Conservation (phyloP, 2,888 invertebrate species). For the Microctonus hyperodae region DNA sequence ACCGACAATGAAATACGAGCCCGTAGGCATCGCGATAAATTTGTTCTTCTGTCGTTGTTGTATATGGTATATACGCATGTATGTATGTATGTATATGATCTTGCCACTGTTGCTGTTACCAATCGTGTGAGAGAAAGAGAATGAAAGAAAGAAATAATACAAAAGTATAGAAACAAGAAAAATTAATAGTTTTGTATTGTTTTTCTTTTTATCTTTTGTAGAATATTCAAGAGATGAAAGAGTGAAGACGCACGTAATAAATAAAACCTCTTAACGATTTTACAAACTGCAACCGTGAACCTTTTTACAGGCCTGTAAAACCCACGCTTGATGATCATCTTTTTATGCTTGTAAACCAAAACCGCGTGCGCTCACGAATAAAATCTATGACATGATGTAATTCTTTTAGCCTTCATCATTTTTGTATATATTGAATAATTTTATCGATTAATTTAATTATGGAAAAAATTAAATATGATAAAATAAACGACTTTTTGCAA, state of each 20-base stretch:
- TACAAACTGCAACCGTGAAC: slow-evolving; percentile 34
- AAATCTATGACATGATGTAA: neutral
- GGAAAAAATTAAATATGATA: neutral
- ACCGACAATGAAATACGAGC: slow-evolving; percentile 40
- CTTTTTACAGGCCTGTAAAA: slow-evolving; percentile 31
- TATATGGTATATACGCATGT: neutral
- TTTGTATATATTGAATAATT: neutral
- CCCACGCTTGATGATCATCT: slow-evolving; percentile 15
- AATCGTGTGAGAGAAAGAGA: neutral
- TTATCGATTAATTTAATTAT: neutral
- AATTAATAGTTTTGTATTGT: too few relatives aligned
- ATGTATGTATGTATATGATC: neutral
- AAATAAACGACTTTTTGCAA: neutral
- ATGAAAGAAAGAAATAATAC: neutral
- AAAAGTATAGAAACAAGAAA: neutral
- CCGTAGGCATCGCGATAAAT: slow-evolving; percentile 34
- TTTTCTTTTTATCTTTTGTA: neutral
- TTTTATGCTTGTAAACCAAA: neutral
- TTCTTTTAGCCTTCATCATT: neutral
- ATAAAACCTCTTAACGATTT: slow-evolving; percentile 36
- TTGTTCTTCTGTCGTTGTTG: slow-evolving; percentile 25
- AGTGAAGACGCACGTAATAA: slow-evolving; percentile 32
- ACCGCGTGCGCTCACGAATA: neutral
- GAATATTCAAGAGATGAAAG: neutral
- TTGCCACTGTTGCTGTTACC: slow-evolving; percentile 18